These are phyloP conservation scores for Limnodromus scolopaceus DNA, from an alignment of 2,797 vertebrate species.

Conservation along the genomic window DNA sequence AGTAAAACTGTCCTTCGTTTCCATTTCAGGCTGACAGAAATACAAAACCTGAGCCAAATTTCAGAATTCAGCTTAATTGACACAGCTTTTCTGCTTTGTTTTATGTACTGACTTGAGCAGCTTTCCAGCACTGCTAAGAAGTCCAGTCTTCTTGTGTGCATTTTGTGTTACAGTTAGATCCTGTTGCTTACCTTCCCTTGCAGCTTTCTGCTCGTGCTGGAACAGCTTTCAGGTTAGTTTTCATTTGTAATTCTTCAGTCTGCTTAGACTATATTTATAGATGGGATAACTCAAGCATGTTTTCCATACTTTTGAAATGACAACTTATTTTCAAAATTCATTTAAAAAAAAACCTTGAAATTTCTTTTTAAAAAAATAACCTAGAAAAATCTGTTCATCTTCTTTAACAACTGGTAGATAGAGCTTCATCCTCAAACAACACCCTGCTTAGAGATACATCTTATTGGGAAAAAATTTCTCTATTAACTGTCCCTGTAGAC, in stretches of 20 bases:
- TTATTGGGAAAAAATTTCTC: not conserved
- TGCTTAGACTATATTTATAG: not conserved
- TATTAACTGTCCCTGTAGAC: slow-evolving; percentile 15
- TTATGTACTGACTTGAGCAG: not conserved
- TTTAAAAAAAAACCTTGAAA: not conserved
- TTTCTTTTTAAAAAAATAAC: not conserved
- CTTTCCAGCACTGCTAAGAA: not conserved
- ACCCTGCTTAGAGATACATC: not conserved
- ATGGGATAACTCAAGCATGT: not conserved
- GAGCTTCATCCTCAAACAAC: not conserved
- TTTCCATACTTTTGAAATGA: not conserved
- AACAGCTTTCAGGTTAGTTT: not conserved
- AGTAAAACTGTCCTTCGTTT: not conserved
- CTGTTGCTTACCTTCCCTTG: not conserved
- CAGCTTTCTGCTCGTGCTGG: not conserved
- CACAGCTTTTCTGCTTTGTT: not conserved
- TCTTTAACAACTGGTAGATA: not conserved
- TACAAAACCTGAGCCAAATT: not conserved
- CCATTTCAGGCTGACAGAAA: not conserved
- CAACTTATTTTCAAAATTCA: not conserved
- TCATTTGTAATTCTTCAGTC: not conserved
- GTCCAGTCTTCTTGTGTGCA: not conserved
- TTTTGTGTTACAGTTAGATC: not conserved
- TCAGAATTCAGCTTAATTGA: not conserved
- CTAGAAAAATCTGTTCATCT: not conserved